phyloP scores from a whole-genome alignment of 1,140 invertebrate genomes.

The Bombus confusus region DNA sequence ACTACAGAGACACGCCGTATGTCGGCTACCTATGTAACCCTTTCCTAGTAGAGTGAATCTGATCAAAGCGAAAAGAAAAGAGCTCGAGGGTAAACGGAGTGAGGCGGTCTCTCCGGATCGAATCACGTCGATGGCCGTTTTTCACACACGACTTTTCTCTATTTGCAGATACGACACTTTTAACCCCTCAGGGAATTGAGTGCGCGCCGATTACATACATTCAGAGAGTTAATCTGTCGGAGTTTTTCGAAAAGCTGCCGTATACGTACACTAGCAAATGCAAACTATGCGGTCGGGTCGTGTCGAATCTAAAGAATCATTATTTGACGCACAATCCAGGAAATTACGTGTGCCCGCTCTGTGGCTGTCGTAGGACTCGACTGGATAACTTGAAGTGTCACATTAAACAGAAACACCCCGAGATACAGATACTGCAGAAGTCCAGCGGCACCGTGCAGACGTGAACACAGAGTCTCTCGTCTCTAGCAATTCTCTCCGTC shows the following conservation, averaged over 20 bases:
- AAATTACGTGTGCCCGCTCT: conserved; percentile 87
- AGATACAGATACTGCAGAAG: conserved; percentile 62
- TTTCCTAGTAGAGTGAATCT: conserved; percentile 4
- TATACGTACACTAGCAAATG: conserved; percentile 81
- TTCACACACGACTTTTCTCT: conserved; percentile 64
- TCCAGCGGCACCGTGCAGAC: conserved; percentile 31
- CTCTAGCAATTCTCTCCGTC: too few relatives aligned
- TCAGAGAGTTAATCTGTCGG: conserved; percentile 73
- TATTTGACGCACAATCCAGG: conserved; percentile 88
- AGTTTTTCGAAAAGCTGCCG: conserved; percentile 74
- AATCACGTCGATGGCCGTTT: conserved; percentile 31
- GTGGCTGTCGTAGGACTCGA: conserved; percentile 87
- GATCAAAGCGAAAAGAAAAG: conserved; percentile 16
- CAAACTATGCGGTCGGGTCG: conserved; percentile 87
- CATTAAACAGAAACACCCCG: conserved; percentile 87
- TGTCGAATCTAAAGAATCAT: conserved; percentile 89
- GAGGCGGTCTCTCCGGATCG: background rate
- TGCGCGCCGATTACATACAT: conserved; percentile 72
- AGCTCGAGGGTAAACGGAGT: background rate
- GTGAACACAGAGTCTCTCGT: background rate
- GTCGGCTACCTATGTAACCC: background rate
- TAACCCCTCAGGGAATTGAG: conserved; percentile 74
- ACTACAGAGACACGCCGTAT: background rate
- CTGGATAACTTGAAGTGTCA: conserved; percentile 89
- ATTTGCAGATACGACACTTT: conserved; percentile 77